Evolutionary conservation across 2,888 invertebrate genomes (phyloP).

Genomic region (Cynaeus angustus): DNA sequence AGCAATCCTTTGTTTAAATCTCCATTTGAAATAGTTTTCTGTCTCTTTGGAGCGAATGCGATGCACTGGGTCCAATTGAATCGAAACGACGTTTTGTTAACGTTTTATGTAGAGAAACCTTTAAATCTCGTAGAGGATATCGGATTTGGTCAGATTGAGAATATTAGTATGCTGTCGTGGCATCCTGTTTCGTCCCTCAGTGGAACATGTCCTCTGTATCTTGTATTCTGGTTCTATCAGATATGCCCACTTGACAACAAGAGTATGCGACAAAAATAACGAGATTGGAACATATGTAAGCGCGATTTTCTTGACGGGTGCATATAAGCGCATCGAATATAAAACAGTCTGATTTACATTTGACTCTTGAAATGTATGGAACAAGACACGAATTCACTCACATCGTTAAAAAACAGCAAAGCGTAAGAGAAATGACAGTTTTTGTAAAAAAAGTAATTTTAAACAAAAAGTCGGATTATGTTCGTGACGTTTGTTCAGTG

Average conservation of each 20-base stretch:
- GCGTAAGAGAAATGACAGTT: background rate
- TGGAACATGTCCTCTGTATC: slow-evolving; percentile 53
- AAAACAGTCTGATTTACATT: slow-evolving; percentile 57
- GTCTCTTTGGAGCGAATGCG: background rate
- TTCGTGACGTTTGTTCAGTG: background rate
- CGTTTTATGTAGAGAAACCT: slow-evolving; percentile 46
- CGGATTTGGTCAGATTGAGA: slow-evolving; percentile 58
- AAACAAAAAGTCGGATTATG: background rate
- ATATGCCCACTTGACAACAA: slow-evolving; percentile 58
- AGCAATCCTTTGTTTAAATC: background rate
- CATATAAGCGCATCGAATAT: slow-evolving; percentile 58
- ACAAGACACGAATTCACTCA: background rate
- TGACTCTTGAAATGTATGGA: slow-evolving; percentile 26
- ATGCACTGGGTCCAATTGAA: slow-evolving; percentile 30
- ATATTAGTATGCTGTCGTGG: slow-evolving; percentile 59
- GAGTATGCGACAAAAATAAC: slow-evolving; percentile 59
- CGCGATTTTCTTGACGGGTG: slow-evolving; percentile 57
- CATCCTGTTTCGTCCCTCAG: slow-evolving; percentile 52
- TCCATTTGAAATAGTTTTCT: background rate
- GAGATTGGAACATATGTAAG: slow-evolving; percentile 54
- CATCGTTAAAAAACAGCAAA: slow-evolving; percentile 9
- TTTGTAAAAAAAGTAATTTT: background rate
- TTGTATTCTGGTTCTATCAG: slow-evolving; percentile 46
- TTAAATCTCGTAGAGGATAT: slow-evolving; percentile 52
- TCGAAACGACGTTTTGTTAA: slow-evolving; percentile 47